phyloP scores from a whole-genome alignment of 2,888 invertebrate genomes.

The Poecilus cupreus region DNA sequence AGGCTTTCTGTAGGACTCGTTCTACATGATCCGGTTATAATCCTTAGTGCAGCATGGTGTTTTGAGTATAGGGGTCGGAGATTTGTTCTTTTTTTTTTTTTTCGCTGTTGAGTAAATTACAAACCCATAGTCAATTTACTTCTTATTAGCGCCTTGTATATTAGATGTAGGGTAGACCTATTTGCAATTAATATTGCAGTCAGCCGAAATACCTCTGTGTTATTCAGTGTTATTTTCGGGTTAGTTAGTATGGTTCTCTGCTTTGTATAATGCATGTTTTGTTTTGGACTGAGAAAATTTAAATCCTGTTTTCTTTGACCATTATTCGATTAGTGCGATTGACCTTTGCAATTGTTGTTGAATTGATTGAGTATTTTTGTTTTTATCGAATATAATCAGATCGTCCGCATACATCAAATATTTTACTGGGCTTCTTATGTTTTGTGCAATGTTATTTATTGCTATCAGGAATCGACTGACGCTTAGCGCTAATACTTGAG shows the following conservation, averaged over 20 bases:
- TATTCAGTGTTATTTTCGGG: too few relatives aligned
- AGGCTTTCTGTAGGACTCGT: constrained; percentile 27
- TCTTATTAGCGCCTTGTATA: constrained; percentile 6
- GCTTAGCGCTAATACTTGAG: background rate
- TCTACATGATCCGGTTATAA: background rate
- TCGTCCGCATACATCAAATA: constrained; percentile 8
- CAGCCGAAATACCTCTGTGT: too few relatives aligned
- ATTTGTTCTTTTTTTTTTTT: background rate
- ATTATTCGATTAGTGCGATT: background rate
- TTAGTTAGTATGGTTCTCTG: too few relatives aligned
- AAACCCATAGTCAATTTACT: background rate
- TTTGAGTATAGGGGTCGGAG: background rate
- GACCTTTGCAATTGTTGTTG: constrained; percentile 1
- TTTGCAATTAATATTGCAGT: background rate
- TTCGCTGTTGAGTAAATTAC: constrained; percentile 2
- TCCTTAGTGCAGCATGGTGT: constrained; percentile 14
- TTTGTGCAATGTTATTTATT: background rate
- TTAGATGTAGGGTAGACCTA: background rate
- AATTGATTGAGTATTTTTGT: background rate
- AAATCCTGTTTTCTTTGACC: background rate
- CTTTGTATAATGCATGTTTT: too few relatives aligned
- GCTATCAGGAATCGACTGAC: background rate
- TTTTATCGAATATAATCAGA: constrained; percentile 11
- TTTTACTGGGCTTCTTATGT: background rate
- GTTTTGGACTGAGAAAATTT: background rate